These are phyloP conservation scores for Thalpophila matura DNA, from an alignment of 2,888 invertebrate genomes.

Conservation along the genomic window DNA sequence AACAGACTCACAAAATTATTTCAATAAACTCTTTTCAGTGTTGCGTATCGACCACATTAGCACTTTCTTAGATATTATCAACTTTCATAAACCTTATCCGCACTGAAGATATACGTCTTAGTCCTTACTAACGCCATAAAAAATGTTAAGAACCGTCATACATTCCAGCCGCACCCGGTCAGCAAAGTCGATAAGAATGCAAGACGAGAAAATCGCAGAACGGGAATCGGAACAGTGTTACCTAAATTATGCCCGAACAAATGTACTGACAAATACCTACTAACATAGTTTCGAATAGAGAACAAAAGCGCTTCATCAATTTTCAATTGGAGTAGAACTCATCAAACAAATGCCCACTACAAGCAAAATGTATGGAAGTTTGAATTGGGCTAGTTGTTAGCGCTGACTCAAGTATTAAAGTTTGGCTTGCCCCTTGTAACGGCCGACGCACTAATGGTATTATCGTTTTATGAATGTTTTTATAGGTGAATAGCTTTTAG, in stretches of 20 bases:
- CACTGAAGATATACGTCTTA: too few species aligned
- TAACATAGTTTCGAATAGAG: conserved; percentile 22
- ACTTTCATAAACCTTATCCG: too few species aligned
- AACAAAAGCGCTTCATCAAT: conserved; percentile 63
- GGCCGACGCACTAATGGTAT: conserved; percentile 45
- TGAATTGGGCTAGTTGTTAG: conserved; percentile 47
- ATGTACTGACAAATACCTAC: background rate
- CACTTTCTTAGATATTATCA: too few species aligned
- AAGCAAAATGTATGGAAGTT: conserved; percentile 58
- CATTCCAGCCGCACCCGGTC: too few species aligned
- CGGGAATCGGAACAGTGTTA: too few species aligned
- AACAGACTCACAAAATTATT: too few species aligned
- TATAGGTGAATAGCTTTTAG: conserved; percentile 41
- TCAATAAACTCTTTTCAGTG: background rate
- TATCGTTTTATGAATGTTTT: conserved; percentile 56
- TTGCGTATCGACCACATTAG: too few species aligned
- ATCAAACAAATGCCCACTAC: conserved; percentile 60
- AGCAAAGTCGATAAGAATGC: too few species aligned
- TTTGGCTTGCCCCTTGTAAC: conserved; percentile 41
- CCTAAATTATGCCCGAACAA: background rate
- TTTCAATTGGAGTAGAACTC: conserved; percentile 57
- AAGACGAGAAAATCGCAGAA: too few species aligned
- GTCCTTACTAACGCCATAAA: too few species aligned
- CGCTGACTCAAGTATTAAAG: conserved; percentile 59
- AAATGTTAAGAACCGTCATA: too few species aligned